A percentile compares a stretch with the other conserved stretches of the same genome.
Evolutionary conservation across 2,113 vertebrate species (phyloP).

Genomic region (Chascanopsetta lugubris): DNA sequence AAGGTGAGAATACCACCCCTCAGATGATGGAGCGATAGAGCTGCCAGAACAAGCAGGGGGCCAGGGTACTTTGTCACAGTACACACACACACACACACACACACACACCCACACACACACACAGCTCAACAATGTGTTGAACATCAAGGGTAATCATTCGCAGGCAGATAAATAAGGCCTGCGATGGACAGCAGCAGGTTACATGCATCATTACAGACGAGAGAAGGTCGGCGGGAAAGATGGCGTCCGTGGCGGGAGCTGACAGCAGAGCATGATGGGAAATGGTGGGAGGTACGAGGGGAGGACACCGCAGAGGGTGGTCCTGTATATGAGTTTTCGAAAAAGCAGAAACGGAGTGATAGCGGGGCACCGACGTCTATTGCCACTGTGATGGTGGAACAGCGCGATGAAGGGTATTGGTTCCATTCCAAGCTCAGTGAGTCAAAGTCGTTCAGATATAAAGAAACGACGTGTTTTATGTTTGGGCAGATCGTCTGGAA

Average conservation of each 20-base stretch:
- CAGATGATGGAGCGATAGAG: constrained; percentile 59
- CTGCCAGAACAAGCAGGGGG: constrained; percentile 44
- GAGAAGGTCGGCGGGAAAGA: constrained; percentile 75
- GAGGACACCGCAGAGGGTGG: constrained; percentile 9
- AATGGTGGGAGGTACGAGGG: constrained; percentile 23
- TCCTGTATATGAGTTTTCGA: too few relatives aligned
- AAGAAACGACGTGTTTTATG: not conserved
- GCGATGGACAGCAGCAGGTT: constrained; percentile 71
- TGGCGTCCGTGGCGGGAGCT: constrained; percentile 44
- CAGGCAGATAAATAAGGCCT: constrained; percentile 75
- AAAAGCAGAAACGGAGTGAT: constrained; percentile 1
- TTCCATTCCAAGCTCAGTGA: not conserved
- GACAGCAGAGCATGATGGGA: constrained; percentile 49
- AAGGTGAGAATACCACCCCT: constrained; percentile 50
- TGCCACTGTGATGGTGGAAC: too few relatives aligned
- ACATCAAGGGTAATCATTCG: constrained; percentile 73
- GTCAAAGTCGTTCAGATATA: not conserved
- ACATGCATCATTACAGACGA: constrained; percentile 77
- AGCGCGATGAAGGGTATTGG: not conserved
- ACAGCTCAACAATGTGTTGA: constrained; percentile 4
- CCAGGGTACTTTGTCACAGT: constrained; percentile 58
- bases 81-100: constrained; percentile 36
- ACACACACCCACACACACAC: constrained; percentile 14
- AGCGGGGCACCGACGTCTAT: not conserved
- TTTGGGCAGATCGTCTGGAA: not conserved